phyloP scores from a whole-genome alignment of 37 sponge, comb jelly and placozoan species.

The Tethya wilhelma region DNA sequence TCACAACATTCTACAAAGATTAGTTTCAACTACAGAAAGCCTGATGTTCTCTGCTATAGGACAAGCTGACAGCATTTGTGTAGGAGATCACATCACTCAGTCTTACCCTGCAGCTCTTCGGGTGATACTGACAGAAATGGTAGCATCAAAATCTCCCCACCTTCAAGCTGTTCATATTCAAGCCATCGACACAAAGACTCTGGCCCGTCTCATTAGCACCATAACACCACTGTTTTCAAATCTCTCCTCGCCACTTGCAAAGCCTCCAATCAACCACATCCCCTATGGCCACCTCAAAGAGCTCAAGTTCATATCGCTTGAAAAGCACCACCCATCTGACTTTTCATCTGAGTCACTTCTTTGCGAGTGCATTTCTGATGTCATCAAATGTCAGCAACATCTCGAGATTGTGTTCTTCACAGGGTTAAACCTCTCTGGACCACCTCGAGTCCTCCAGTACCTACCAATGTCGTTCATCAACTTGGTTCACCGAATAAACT shows the following conservation, averaged over 20 bases:
- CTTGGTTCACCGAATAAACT: neutral
- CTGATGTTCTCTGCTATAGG: slow-evolving; percentile 16
- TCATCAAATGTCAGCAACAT: neutral
- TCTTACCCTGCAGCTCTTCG: neutral
- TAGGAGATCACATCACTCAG: slow-evolving; percentile 1
- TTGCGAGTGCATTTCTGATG: neutral
- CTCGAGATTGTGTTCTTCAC: neutral
- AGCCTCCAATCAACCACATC: slow-evolving; percentile 18
- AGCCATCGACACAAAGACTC: neutral
- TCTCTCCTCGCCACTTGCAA: slow-evolving; percentile 6
- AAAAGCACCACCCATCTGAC: neutral
- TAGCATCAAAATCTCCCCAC: neutral
- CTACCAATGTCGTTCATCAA: slow-evolving; percentile 1
- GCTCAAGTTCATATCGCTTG: neutral
- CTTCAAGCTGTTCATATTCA: slow-evolving; percentile 13
- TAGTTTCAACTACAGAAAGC: slow-evolving; percentile 13
- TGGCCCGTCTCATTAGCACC: neutral
- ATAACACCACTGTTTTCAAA: slow-evolving; percentile 10
- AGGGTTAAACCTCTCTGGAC: neutral
- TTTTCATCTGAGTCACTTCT: neutral
- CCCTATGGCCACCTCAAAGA: slow-evolving; percentile 21
- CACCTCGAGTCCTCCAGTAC: neutral
- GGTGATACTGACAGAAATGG: slow-evolving; percentile 16
- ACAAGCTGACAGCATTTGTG: neutral
- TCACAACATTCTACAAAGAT: neutral